Evolutionary conservation across 2,113 vertebrate species (phyloP).

Genomic region (Saccopteryx leptura): DNA sequence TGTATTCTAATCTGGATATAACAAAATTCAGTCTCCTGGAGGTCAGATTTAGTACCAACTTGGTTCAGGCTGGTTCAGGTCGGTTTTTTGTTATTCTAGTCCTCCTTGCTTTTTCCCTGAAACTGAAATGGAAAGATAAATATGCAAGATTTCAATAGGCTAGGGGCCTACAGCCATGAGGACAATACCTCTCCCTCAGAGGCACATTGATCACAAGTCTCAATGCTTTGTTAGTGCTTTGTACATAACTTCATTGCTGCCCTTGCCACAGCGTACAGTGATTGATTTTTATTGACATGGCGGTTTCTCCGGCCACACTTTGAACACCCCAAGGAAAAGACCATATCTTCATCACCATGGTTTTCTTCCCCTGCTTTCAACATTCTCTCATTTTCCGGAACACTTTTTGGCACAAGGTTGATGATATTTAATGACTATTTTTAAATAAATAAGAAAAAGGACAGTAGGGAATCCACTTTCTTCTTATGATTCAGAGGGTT

Average conservation of each 20-base stretch:
- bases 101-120: not conserved
- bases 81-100: not conserved
- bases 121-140: not conserved
- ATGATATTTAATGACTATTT: constrained; percentile 22
- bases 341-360: not conserved
- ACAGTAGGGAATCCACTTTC: not conserved
- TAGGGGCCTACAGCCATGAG: not conserved
- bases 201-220: not conserved
- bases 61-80: not conserved
- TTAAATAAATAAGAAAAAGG: constrained; percentile 39
- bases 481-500: not conserved
- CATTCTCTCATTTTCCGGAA: not conserved
- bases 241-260: not conserved
- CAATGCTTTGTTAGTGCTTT: not conserved
- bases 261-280: not conserved
- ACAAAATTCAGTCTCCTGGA: not conserved
- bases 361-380: not conserved
- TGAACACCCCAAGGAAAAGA: not conserved
- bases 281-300: not conserved
- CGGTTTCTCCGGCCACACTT: not conserved
- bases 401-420: not conserved
- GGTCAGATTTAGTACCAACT: not conserved
- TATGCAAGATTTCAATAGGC: not conserved
- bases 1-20: not conserved
- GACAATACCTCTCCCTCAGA: not conserved